Evolutionary conservation across 64 coral and sea anemone genomes (phyloP).

Genomic region (Dendrophyllia cribrosa): DNA sequence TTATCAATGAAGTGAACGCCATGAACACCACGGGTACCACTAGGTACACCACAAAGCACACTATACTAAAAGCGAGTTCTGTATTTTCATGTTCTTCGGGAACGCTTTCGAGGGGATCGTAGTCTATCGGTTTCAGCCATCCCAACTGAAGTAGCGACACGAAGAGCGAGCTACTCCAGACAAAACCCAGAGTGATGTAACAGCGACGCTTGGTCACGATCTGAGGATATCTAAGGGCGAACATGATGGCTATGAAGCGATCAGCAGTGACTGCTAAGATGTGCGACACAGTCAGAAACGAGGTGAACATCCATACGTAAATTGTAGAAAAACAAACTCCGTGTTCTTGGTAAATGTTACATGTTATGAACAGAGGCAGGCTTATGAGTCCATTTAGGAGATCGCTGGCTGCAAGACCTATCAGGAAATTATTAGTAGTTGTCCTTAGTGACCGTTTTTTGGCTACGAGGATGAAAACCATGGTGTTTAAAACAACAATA

Average conservation of each 20-base stretch:
- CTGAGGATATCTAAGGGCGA: constrained; percentile 61
- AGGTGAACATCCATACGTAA: constrained; percentile 62
- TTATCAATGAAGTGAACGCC: constrained; percentile 47
- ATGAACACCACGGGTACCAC: constrained; percentile 42
- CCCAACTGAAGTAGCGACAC: constrained; percentile 56
- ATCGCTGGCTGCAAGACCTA: constrained; percentile 67
- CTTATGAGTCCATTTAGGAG: constrained; percentile 54
- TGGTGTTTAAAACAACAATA: constrained; percentile 55
- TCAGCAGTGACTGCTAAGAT: constrained; percentile 64
- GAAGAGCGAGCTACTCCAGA: constrained; percentile 51
- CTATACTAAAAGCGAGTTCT: constrained; percentile 47
- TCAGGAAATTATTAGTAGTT: constrained; percentile 65
- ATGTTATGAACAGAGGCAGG: constrained; percentile 36
- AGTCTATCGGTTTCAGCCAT: constrained; percentile 33
- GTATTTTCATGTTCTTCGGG: neutral
- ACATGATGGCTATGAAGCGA: constrained; percentile 76
- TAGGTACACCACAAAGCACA: constrained; percentile 54
- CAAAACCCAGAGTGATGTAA: neutral
- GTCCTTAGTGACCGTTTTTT: constrained; percentile 44
- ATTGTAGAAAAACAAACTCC: constrained; percentile 34
- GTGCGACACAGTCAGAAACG: constrained; percentile 70
- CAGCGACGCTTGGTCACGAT: constrained; percentile 49
- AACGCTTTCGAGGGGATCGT: neutral
- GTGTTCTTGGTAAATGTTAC: constrained; percentile 32
- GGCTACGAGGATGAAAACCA: constrained; percentile 61